Percentiles rank a stretch among this genome's conserved stretches.
phyloP scores from a whole-genome alignment of 2,113 vertebrate genomes.

The Rhineura floridana region DNA sequence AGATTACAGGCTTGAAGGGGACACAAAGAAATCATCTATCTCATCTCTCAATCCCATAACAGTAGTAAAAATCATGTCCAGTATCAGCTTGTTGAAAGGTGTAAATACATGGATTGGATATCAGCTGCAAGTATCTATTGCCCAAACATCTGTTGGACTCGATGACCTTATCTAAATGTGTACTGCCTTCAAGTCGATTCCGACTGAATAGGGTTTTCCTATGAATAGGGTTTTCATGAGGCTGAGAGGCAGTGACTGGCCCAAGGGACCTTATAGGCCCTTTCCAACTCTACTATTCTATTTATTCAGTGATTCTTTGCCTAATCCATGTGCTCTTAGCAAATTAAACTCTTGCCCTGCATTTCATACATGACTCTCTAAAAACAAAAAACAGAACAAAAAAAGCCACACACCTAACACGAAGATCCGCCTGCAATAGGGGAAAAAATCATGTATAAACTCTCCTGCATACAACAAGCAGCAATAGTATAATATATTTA shows the following conservation, averaged over 20 bases:
- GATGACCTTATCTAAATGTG: too few species aligned
- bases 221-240: too few species aligned
- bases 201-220: too few species aligned
- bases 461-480: neutral
- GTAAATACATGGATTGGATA: neutral
- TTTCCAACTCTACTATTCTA: too few species aligned
- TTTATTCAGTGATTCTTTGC: too few species aligned
- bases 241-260: too few species aligned
- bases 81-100: rapidly evolving
- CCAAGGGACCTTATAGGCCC: too few species aligned
- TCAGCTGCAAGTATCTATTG: neutral
- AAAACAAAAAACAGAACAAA: too few species aligned
- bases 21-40: too few species aligned
- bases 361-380: neutral
- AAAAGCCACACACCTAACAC: neutral
- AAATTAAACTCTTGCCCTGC: neutral
- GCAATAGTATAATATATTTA: neutral
- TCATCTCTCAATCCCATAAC: too few species aligned
- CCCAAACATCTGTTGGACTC: neutral
- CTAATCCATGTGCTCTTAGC: neutral
- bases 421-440: neutral
- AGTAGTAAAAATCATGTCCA: rapidly evolving
- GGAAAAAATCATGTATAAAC: neutral
- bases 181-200: too few species aligned
- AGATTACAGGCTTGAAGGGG: too few species aligned